Evolutionary conservation across 1,140 invertebrate species (phyloP), one percentile per base, ranked within the genome.

Genomic region (Heliothis subflexa): DNA sequence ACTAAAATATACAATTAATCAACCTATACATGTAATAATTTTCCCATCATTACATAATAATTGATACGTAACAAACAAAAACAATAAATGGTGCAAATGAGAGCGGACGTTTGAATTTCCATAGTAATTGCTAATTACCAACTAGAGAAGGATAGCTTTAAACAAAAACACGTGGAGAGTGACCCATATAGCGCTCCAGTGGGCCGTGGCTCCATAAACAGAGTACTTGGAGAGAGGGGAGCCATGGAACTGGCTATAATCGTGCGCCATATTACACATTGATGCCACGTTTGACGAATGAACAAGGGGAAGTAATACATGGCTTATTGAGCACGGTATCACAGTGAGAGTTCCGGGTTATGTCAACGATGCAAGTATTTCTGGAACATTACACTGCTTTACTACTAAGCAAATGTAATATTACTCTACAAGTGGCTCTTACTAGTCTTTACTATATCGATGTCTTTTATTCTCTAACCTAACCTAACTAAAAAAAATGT

Each of bases 101-200:
- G 5, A 18, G 12, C 18, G 16, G n/a, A 40, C 52, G 45, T 55
- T 54, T 11, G 11, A 71, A 71, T 55, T 55, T 71, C 68, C 68
- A 55, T 71, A 54, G 33, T 55, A 55, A 71, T 71, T 78, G 54
- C 66, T 59, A 50, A 57, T 62, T 77, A 77, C 50, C 45, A 49
- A 74, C 64, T 52, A 57, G 49, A 68, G 28, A 78, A 59, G 71
- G 40, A 74, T 74, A 74, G 4, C 18, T 25, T n/a, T 3, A 40
- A 74, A 73, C 66, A 78, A 57, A 72, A 78, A 75, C 66, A 78
- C 54, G 59, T 82, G 75, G 18, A 71, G 61, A 81, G 62, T 79
- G 79, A 83, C 81, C 81, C 47, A 83, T 57, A 83, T 81, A 74
- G 57, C 68, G 72, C 62, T 64, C 14, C 77, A 80, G 57, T 73